phyloP scores from a whole-genome alignment of 2,797 vertebrate species.

The Carcharodon carcharias region DNA sequence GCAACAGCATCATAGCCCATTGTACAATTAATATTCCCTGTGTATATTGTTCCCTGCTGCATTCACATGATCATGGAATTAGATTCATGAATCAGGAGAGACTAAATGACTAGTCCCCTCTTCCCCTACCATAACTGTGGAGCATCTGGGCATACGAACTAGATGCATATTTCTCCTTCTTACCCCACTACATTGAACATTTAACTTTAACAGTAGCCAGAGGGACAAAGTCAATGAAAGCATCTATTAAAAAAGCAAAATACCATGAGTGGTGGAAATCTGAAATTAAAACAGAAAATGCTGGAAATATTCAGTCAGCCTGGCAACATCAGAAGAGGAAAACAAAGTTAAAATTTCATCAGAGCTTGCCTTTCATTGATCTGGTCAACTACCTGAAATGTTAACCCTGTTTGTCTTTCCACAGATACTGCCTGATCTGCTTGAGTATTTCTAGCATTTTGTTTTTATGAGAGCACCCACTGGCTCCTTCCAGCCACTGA shows the following conservation, averaged over 20 bases:
- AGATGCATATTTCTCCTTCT: background rate
- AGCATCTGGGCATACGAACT: background rate
- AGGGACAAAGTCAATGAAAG: background rate
- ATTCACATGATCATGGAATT: background rate
- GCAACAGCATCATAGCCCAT: no score
- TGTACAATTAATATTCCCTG: no score
- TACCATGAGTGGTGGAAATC: background rate
- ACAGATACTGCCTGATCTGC: background rate
- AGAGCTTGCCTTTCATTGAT: no score
- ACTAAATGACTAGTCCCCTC: background rate
- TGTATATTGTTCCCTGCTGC: background rate
- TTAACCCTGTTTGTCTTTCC: background rate
- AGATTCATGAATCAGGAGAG: background rate
- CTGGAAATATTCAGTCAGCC: background rate
- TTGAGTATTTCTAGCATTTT: background rate
- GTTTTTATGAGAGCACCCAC: background rate
- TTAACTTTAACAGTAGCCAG: no score
- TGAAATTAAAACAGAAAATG: background rate
- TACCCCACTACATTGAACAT: background rate
- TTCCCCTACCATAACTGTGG: background rate
- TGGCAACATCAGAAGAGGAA: background rate
- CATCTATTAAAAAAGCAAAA: background rate
- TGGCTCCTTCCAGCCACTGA: background rate
- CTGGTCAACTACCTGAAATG: background rate
- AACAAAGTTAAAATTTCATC: no score